Conservation (phyloP, 2,888 invertebrate genomes). For the Andrena haemorrhoa region DNA sequence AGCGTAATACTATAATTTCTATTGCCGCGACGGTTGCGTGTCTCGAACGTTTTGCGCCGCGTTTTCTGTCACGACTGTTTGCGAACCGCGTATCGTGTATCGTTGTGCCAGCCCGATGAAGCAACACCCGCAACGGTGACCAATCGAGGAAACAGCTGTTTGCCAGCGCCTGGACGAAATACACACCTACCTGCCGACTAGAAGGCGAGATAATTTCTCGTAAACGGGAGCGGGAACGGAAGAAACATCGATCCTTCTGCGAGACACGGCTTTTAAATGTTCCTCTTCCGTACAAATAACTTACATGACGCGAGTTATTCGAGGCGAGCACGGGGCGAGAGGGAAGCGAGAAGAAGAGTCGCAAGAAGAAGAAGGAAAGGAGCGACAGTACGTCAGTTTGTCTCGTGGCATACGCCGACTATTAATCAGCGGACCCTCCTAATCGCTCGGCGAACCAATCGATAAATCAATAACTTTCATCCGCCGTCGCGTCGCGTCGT, state of each 20-base stretch:
- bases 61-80: constrained; percentile 12
- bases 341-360: constrained; percentile 53
- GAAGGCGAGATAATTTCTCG: constrained; percentile 11
- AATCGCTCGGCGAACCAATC: constrained; percentile 76
- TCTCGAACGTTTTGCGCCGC: constrained; percentile 6
- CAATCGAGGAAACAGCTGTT: no score
- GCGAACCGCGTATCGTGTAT: not conserved
- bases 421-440: constrained; percentile 80
- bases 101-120: constrained; percentile 6
- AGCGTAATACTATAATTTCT: constrained; percentile 19
- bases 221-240: not conserved
- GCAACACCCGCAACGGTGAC: not conserved
- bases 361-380: constrained; percentile 69
- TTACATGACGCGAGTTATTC: constrained; percentile 72
- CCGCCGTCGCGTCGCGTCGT: constrained; percentile 44
- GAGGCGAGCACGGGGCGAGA: constrained; percentile 37
- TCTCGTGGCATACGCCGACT: constrained; percentile 75
- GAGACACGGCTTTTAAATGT: constrained; percentile 65
- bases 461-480: constrained; percentile 81
- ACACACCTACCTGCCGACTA: not conserved
- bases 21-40: constrained; percentile 17
- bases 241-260: constrained; percentile 65
- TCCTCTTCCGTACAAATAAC: constrained; percentile 74
- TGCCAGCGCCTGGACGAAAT: not conserved
- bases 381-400: constrained; percentile 72